These are phyloP conservation scores for Sialis lutaria DNA, from an alignment of 2,888 invertebrate species.

Conservation along the genomic window DNA sequence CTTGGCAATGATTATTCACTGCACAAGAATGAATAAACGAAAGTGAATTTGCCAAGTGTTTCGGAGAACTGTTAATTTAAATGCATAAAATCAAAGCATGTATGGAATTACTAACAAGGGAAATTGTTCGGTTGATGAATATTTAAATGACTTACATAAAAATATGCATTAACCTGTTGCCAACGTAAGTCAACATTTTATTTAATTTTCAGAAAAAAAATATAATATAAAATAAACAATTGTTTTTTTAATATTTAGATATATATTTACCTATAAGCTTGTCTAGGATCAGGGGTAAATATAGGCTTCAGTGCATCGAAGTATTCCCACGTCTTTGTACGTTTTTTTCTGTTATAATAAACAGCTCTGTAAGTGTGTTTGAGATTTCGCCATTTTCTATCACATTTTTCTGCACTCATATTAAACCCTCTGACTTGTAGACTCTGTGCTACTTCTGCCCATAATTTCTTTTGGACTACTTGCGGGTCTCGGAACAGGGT, in stretches of 20 bases:
- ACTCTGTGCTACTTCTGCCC: conserved; percentile 1
- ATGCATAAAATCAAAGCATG: neutral
- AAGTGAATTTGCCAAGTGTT: no score
- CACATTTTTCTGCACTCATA: conserved; percentile 7
- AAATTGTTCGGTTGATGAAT: no score
- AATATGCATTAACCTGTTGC: no score
- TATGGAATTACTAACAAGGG: no score
- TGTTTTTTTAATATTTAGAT: no score
- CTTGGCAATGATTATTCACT: no score
- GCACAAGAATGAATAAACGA: no score
- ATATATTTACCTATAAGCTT: no score
- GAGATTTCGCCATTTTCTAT: conserved; percentile 11
- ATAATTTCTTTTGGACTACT: conserved; percentile 3
- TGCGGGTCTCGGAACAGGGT: conserved; percentile 3
- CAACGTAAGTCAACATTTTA: no score
- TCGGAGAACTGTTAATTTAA: conserved; percentile 5
- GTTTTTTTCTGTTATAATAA: conserved; percentile 4
- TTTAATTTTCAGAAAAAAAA: no score
- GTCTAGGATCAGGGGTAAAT: conserved; percentile 7
- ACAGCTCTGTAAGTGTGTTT: conserved; percentile 10
- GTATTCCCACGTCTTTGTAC: conserved; percentile 8
- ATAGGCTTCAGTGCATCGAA: conserved; percentile 8
- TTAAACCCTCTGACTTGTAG: conserved; percentile 1
- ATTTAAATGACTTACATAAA: no score
- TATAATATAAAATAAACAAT: no score